These are phyloP conservation scores for Misgurnus mizolepis DNA, from an alignment of 2,113 vertebrate species.

Conservation along the genomic window DNA sequence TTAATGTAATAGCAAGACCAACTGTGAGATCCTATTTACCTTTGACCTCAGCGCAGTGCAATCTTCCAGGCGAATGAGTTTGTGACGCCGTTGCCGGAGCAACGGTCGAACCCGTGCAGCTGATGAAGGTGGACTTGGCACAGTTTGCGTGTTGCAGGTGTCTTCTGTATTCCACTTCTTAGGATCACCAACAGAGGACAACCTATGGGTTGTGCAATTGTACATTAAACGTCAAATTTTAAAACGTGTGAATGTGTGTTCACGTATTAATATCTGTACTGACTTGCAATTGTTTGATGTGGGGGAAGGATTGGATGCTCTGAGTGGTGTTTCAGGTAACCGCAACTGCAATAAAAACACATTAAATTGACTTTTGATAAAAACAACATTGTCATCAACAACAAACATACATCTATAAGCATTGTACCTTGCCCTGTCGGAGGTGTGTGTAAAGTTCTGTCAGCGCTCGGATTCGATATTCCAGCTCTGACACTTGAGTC, in stretches of 20 bases:
- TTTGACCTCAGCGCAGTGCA: constrained; percentile 55
- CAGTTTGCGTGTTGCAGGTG: neutral
- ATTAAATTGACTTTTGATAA: neutral
- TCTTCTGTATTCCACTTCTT: constrained; percentile 47
- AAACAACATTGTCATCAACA: neutral
- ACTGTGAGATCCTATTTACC: constrained; percentile 43
- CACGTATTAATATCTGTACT: neutral
- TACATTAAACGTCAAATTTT: neutral
- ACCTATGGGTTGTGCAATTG: constrained; percentile 10
- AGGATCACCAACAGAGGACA: constrained; percentile 31
- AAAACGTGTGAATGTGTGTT: neutral
- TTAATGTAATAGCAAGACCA: neutral
- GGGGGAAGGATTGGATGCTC: constrained; percentile 27
- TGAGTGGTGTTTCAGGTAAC: constrained; percentile 41
- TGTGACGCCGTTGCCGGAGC: constrained; percentile 50
- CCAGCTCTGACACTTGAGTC: constrained; percentile 69
- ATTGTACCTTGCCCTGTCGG: constrained; percentile 66
- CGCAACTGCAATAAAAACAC: constrained; percentile 30
- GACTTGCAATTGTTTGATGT: constrained; percentile 36
- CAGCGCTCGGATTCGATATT: constrained; percentile 70
- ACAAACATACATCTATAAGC: neutral
- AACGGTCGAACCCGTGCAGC: constrained; percentile 59
- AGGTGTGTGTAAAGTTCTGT: constrained; percentile 67
- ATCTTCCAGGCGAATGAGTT: constrained; percentile 49
- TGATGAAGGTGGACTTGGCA: constrained; percentile 44